Conservation (phyloP, 2,797 vertebrate genomes). For the Benthosema pterotum region DNA sequence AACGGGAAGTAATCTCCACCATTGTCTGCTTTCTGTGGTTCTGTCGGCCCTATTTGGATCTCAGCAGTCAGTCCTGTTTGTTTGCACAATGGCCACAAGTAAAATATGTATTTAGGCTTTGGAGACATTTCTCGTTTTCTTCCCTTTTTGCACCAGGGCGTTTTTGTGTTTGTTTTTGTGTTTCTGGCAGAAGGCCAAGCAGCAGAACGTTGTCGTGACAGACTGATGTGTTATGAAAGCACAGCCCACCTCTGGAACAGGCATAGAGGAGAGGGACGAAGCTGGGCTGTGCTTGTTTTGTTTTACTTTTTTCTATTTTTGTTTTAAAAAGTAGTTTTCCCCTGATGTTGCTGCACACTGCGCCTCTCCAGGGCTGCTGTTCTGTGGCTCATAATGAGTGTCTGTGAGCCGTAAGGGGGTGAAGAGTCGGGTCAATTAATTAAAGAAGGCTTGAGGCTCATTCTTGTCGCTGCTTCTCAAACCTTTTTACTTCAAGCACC, state of each 20-base stretch:
- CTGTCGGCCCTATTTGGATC: constrained; percentile 35
- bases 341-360: constrained; percentile 17
- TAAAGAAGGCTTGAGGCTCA: background rate
- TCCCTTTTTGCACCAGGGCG: too few relatives aligned
- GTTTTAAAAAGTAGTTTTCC: constrained; percentile 7
- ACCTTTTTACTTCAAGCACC: too few relatives aligned
- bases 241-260: constrained; percentile 1
- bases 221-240: constrained; percentile 12
- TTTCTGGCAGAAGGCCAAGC: background rate
- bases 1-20: constrained; percentile 52
- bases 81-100: too few relatives aligned
- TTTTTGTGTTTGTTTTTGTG: background rate
- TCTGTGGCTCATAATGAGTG: background rate
- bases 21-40: constrained; percentile 36
- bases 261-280: background rate
- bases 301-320: too few relatives aligned
- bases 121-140: background rate
- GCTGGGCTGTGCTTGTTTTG: background rate
- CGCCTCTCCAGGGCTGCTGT: constrained; percentile 10
- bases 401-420: background rate
- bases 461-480: too few relatives aligned
- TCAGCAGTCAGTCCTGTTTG: constrained; percentile 23
- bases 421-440: constrained; percentile 33
- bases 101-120: background rate
- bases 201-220: background rate